These are phyloP conservation scores for Pyxicephalus adspersus DNA, from an alignment of 2,113 vertebrate species.

Conservation along the genomic window DNA sequence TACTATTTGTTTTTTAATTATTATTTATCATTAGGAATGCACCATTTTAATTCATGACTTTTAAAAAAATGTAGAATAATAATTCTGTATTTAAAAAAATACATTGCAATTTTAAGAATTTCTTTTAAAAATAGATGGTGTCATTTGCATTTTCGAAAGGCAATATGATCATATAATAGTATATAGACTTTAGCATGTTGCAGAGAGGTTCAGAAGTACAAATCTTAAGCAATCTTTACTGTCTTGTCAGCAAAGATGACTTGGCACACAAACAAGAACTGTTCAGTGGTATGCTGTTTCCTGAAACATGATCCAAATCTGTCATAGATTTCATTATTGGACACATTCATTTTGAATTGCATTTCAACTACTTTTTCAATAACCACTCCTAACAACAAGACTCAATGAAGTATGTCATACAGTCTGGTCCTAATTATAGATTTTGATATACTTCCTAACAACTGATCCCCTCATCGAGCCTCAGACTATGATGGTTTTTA, in stretches of 20 bases:
- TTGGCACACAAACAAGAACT: conserved; percentile 39
- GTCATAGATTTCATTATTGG: conserved; percentile 45
- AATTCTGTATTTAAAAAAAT: too few species aligned
- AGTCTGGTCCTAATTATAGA: conserved; percentile 36
- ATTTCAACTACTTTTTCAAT: conserved; percentile 22
- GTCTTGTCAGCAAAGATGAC: conserved; percentile 32
- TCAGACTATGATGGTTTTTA: neutral
- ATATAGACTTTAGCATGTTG: neutral
- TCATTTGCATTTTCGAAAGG: neutral
- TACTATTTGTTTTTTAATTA: too few species aligned
- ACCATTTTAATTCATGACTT: too few species aligned
- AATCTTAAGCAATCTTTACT: neutral
- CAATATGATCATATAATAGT: neutral
- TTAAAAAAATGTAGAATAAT: too few species aligned
- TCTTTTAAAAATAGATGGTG: neutral
- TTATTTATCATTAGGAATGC: too few species aligned
- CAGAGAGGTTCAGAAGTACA: conserved; percentile 23
- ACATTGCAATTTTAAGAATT: too few species aligned
- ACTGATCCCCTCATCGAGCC: neutral
- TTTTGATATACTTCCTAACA: conserved; percentile 31
- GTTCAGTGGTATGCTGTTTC: conserved; percentile 37
- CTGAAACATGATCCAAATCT: conserved; percentile 38
- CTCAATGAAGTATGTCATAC: conserved; percentile 40
- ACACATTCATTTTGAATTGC: conserved; percentile 42
- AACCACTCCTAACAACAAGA: conserved; percentile 29